Base-by-base conservation (phyloP, 23 tunicate genomes). In the Oikopleura albicans region DNA sequence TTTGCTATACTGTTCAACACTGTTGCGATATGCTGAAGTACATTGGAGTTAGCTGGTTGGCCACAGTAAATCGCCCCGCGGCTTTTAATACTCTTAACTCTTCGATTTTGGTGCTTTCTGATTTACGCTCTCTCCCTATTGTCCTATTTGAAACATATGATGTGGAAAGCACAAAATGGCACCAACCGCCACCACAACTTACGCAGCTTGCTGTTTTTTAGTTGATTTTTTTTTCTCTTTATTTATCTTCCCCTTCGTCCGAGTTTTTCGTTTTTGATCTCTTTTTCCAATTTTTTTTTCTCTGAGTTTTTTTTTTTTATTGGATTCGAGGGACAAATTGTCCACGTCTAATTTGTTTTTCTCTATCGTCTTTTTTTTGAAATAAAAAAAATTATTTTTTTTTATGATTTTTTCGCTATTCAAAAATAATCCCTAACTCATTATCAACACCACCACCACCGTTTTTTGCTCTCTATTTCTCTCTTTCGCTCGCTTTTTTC, bases 61-160 rank as follows among this genome's bases (percentile, higher is more conserved):
- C 33, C 31, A 71, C 28, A 71, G 79, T 71, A 71, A 71, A 71
- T 71, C 79, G 79, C 79, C 79, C 79, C 79, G 79, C 33, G 79
- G 79, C 79, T 22, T 22, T 49, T 49, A 49, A 49, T 49, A 49
- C 63, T 49, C 63, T 71, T 71, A 71, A 16, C 35, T 71, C 79
- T 71, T 31, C 31, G 35, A 27, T 4, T 71, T 29, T 16, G 28
- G 28, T 71, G 27, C 37, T 71, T 71, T 29, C 4, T 71, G 79
- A 29, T 71, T 29, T 71, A 12, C 34, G 28, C 79, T 71, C 79
- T 71, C 33, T 71, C 79, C 35, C 63, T 12, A 49, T 49, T 49
- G 63, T 49, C 63, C 63, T 49, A 49, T 22, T 49, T 49, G 63
- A 22, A 49, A 49, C 63, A 49, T 12, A 49, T 49, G 63, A 49